Base-by-base conservation (phyloP, 1,140 invertebrate species). In the Euwallacea fornicatus region DNA sequence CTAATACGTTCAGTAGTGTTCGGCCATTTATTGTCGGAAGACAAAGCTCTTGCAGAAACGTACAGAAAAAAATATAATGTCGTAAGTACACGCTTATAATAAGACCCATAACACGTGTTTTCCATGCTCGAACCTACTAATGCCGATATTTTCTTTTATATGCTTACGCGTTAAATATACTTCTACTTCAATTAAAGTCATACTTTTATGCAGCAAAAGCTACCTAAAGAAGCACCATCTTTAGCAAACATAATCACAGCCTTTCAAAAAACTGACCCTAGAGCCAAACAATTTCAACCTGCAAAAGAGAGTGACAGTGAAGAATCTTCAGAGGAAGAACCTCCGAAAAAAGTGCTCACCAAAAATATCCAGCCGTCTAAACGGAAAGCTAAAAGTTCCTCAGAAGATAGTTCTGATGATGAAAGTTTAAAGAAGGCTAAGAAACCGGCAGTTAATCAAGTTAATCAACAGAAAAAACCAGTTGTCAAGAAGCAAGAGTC, bases 21-120 rank as follows among this genome's bases (percentile, higher is more conserved):
- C 62, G 84, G 88, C 59, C 86, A 83, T 83, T 80, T 89, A 63
- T 73, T 83, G 21, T 84, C 84, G 60, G 85, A 83, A 69, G 87
- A 89, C 73, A 83, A 83, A 66, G 82, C 82, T 7, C 76, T 88
- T 15, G 87, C 87, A 0, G 82, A 84, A 72, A 81, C 85, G 53
- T 88, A 85, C 73, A 83, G 87, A 70, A 85, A 85, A 64, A 88
- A 88, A 81, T 84, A 83, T 9, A 87, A 87, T 62, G 84, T 86
- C 77, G 88, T 89, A 83, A 86, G 86, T 82, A 13, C 13, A 33
- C 0, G 9, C 55, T 50, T 50, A 33, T 33, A n/a, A n/a, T n/a
- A 33, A 6, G 9, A 50, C 2, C 9, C 55, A 61, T 9, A 42
- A 43, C 59, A 61, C 59, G 42, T 61, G 58, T 42, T 42, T 11